Evolutionary conservation across 1,140 invertebrate species (phyloP).

Genomic region (Meloidogyne exigua): DNA sequence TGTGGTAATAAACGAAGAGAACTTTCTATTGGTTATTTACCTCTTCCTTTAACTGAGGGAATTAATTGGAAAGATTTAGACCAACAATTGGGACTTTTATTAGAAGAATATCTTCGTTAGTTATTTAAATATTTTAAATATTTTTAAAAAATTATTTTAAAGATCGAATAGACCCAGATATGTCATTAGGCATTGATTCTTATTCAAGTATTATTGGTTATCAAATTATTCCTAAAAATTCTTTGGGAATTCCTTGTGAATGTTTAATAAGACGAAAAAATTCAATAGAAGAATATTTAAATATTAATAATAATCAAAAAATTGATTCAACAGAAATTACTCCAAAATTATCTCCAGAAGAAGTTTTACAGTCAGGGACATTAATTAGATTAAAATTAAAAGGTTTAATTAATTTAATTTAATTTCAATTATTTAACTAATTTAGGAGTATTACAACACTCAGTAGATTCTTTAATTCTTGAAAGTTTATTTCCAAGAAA

Average conservation of each 20-base stretch:
- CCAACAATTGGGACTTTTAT: constrained; percentile 81
- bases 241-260: background rate
- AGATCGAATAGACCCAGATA: constrained; percentile 80
- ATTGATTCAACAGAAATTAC: constrained; percentile 36
- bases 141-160: background rate
- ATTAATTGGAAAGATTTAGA: constrained; percentile 84
- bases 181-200: constrained; percentile 79
- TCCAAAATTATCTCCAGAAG: constrained; percentile 22
- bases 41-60: constrained; percentile 35
- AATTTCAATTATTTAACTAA: no score
- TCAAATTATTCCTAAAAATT: constrained; percentile 70
- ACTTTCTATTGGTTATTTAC: constrained; percentile 75
- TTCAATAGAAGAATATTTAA: constrained; percentile 74
- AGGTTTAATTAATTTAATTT: constrained; percentile 1
- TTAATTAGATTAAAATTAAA: constrained; percentile 16
- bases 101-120: constrained; percentile 83
- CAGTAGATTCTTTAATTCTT: constrained; percentile 87
- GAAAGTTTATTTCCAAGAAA: constrained; percentile 93
- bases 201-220: constrained; percentile 82
- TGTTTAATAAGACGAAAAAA: constrained; percentile 7
- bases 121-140: background rate
- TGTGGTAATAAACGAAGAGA: constrained; percentile 26
- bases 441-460: constrained; percentile 76
- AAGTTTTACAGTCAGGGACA: constrained; percentile 15
- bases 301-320: constrained; percentile 15